phyloP scores from a whole-genome alignment of 2,888 invertebrate genomes.

The Morpho achilles region DNA sequence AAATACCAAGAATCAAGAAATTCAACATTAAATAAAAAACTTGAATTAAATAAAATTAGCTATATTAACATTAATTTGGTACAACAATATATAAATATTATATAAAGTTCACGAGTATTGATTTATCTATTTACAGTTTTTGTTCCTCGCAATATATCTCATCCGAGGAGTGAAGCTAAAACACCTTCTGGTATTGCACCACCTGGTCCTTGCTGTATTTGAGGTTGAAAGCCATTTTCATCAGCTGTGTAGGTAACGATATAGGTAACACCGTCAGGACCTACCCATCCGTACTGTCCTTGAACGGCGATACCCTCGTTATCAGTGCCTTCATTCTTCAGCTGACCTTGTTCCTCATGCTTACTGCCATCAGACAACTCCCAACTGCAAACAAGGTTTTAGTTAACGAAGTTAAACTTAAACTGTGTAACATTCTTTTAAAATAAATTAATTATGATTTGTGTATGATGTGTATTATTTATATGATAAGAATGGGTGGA shows the following conservation, averaged over 20 bases:
- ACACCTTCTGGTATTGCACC: constrained; percentile 57
- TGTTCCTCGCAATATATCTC: constrained; percentile 30
- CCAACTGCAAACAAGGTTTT: constrained; percentile 49
- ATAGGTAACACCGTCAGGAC: constrained; percentile 78
- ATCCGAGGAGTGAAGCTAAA: constrained; percentile 58
- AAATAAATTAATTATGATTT: too few species aligned
- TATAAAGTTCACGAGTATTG: constrained; percentile 47
- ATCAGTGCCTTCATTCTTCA: constrained; percentile 78
- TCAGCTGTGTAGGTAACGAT: constrained; percentile 80
- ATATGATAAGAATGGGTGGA: too few species aligned
- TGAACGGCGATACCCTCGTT: constrained; percentile 77
- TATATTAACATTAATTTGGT: constrained; percentile 30
- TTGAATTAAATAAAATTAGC: constrained; percentile 20
- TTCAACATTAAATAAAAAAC: constrained; percentile 3
- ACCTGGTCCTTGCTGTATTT: constrained; percentile 63
- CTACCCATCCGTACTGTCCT: constrained; percentile 78
- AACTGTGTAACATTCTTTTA: too few species aligned
- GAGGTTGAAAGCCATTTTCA: constrained; percentile 71
- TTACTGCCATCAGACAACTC: constrained; percentile 79
- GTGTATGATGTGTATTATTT: too few species aligned
- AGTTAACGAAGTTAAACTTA: too few species aligned
- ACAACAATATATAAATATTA: constrained; percentile 70
- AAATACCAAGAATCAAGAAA: not conserved
- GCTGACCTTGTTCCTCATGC: constrained; percentile 75
- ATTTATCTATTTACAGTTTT: constrained; percentile 30